Conservation (phyloP, 2,113 vertebrate genomes). For the Microcebus ravelobensis region DNA sequence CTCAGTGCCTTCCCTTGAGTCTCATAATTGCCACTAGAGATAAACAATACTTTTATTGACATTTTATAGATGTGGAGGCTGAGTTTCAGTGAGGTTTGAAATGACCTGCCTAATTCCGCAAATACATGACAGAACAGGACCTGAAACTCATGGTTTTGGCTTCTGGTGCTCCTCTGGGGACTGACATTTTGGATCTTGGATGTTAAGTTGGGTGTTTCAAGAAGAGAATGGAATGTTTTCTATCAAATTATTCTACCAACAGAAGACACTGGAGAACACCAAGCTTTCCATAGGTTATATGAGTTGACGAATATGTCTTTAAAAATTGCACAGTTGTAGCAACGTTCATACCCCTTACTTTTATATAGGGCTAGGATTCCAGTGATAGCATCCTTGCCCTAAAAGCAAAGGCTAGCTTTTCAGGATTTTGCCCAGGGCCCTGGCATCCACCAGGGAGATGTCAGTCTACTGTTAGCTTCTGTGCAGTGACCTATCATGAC, state of each 20-base stretch:
- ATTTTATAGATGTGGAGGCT: background rate
- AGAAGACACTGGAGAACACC: background rate
- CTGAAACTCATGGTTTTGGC: background rate
- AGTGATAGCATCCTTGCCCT: background rate
- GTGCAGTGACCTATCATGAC: constrained; percentile 89
- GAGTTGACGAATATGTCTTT: background rate
- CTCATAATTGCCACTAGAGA: background rate
- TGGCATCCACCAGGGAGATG: constrained; percentile 8
- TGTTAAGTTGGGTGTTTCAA: background rate
- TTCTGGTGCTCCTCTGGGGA: background rate
- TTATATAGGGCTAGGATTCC: background rate
- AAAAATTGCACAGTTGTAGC: background rate
- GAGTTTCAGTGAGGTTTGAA: background rate
- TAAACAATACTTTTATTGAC: background rate
- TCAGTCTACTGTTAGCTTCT: constrained; percentile 82
- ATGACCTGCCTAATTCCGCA: background rate
- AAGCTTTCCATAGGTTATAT: background rate
- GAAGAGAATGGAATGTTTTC: constrained; percentile 60
- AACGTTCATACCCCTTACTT: background rate
- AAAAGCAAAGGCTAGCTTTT: constrained; percentile 42
- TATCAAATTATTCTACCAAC: background rate
- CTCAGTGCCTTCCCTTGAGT: background rate
- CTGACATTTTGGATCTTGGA: background rate
- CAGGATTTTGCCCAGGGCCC: constrained; percentile 47
- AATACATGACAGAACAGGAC: too few relatives aligned